Conservation (phyloP, 2,113 vertebrate genomes). For the Podocnemis expansa region DNA sequence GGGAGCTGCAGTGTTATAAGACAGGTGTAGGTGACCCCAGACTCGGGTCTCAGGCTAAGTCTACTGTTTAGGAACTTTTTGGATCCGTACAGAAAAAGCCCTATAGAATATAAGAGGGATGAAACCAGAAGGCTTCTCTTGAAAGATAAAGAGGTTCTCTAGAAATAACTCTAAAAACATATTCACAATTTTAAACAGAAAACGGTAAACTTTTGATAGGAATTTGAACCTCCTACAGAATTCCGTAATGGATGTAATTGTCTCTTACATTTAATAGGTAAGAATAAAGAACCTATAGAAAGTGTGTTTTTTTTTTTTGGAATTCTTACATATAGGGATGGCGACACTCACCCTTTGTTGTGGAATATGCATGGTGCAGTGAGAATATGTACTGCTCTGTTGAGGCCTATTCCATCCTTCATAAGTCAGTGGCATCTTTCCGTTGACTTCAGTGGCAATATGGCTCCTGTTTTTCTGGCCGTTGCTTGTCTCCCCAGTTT, state of each 20-base stretch:
- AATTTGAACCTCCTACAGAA: background rate
- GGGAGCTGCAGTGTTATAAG: background rate
- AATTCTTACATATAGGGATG: background rate
- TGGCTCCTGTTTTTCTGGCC: background rate
- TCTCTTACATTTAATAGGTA: background rate
- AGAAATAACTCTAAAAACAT: background rate
- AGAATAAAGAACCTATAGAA: background rate
- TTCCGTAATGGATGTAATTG: background rate
- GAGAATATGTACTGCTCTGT: background rate
- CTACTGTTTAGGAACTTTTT: background rate
- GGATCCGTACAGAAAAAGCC: background rate
- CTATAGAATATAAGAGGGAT: background rate
- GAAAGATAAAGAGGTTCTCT: background rate
- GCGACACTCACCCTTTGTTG: background rate
- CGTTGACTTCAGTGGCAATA: conserved; percentile 20
- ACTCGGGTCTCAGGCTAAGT: background rate
- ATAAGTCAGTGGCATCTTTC: conserved; percentile 2
- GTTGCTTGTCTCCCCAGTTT: background rate
- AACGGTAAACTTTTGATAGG: background rate
- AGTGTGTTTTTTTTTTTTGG: background rate
- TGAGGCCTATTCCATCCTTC: background rate
- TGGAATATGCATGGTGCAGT: background rate
- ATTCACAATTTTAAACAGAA: background rate
- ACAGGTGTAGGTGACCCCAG: background rate
- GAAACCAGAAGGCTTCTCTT: background rate